Evolutionary conservation across 2,113 vertebrate genomes (phyloP), one percentile per base, ranked within the genome.

Genomic region (Archilochus colubris): DNA sequence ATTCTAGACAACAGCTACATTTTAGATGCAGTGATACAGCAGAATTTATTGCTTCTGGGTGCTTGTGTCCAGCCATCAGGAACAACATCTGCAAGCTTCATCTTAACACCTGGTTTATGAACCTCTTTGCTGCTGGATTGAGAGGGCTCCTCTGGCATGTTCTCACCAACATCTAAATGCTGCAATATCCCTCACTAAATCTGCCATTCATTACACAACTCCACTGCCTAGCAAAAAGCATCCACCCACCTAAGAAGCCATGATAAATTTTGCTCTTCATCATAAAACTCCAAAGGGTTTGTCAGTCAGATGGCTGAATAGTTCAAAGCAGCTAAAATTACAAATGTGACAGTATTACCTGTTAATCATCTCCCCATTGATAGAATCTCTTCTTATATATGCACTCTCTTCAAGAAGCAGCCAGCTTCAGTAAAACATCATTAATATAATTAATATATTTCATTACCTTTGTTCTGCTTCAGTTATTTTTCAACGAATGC

Each of bases 401-500:
- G 57, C 11, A 70, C 33, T 87, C 62, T 94, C 73, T 97, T 97
- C 94, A 96, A 94, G 96, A 96, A 95, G 92, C 96, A 96, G 93
- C 79, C 73, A 96, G 95, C 93, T 97, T 97, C 96, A 96, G 96
- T 97, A 95, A 98, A 98, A 97, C 88, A 96, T 96, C 92, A 96
- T 98, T 98, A 98, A 97, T 96, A 83, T 97, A 98, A 98, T 98
- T 98, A 98, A 98, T 98, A 97, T 97, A 97, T 96, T 97, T 97
- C 95, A 98, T 98, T 98, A 97, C 92, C 96, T 97, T 98, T 97
- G 95, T 97, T 98, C 96, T 95, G 93, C 97, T 93, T 97, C 97
- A 95, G 76, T 84, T 80, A 93, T 91, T 97, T 96, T 91, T 97
- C 96, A 98, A 76, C 24, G 13, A 66, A 97, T 85, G 88, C 59